These are phyloP conservation scores for Diplolepis rosae DNA, from an alignment of 2,888 invertebrate species.

Conservation along the genomic window DNA sequence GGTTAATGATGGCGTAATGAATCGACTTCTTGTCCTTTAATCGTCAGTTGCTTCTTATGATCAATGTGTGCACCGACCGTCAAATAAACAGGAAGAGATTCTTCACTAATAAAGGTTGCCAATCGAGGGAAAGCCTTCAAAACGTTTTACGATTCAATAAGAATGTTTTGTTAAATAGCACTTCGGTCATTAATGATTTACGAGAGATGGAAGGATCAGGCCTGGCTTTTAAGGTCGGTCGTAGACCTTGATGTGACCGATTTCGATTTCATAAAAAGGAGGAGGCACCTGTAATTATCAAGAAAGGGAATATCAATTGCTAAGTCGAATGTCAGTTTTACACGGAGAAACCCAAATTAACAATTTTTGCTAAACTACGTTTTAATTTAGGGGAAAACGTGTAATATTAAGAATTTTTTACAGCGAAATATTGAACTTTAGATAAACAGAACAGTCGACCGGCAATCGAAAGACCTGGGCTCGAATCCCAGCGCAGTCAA, in stretches of 20 bases:
- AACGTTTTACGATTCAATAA: slow-evolving; percentile 1
- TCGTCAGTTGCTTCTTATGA: not conserved
- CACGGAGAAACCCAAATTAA: no score
- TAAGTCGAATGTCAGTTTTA: not conserved
- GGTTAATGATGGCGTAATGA: not conserved
- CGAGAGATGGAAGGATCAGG: slow-evolving; percentile 34
- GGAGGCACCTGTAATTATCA: slow-evolving; percentile 20
- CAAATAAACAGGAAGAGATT: slow-evolving; percentile 45
- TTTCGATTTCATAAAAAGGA: slow-evolving; percentile 7
- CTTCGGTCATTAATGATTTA: slow-evolving; percentile 31
- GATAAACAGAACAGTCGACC: no score
- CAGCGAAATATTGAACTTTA: no score
- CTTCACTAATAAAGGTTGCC: slow-evolving; percentile 7
- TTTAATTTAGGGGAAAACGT: no score
- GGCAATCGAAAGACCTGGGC: no score
- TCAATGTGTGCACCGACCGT: not conserved
- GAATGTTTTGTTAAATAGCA: not conserved
- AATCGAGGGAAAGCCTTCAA: not conserved
- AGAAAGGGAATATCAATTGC: slow-evolving; percentile 15
- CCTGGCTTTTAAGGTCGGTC: slow-evolving; percentile 39
- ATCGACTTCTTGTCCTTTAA: not conserved
- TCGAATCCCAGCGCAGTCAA: no score
- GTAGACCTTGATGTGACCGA: slow-evolving; percentile 40
- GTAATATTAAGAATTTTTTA: no score
- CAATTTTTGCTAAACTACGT: no score